Evolutionary conservation across 2,113 vertebrate genomes (phyloP), one percentile per base, ranked within the genome.

Genomic region (Seriola rivoliana): DNA sequence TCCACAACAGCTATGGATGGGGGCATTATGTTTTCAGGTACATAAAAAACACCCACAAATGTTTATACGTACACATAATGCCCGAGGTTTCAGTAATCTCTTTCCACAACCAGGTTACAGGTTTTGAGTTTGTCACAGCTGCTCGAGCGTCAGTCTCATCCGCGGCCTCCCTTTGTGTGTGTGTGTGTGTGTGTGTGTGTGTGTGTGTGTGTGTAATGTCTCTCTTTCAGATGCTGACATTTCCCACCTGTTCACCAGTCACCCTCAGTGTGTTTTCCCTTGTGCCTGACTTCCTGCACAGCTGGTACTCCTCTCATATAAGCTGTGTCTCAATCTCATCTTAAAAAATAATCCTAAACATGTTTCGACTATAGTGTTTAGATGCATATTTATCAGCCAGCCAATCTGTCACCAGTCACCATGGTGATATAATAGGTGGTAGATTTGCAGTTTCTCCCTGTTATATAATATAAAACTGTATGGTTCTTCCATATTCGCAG

Each of bases 171-270:
- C 59, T 77, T 70, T 29, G 29, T 29, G 29, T 29, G 29, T 29
- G 44, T 46, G 44, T 14, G 44, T 50, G 48, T 50, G 48, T 50
- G 48, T 50, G 23, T 23, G 19, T 74, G 44, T 78, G 38, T 88
- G 23, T 86, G 57, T 80, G 16, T 75, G 40, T 79, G 34, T 88
- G 75, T 84, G 40, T 52, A 65, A 60, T 71, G 69, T 90, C 79
- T 89, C 71, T 78, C 67, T 86, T 77, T 91, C 80, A 87, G 75
- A 88, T 32, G 85, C 83, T 82, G 84, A 85, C 88, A 91, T 88
- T 77, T 80, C 80, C 90, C 88, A 88, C 84, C 86, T 90, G 86
- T 87, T 82, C 82, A 79, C 76, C 74, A 59, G 73, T 78, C 75
- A 68, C 50, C 44, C 68, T 71, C 66, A 17, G 21, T 67, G 59